A percentile compares a stretch with the other conserved stretches of the same genome.
These are phyloP conservation scores for Labrus mixtus DNA, from an alignment of 2,113 vertebrate genomes.

Conservation along the genomic window DNA sequence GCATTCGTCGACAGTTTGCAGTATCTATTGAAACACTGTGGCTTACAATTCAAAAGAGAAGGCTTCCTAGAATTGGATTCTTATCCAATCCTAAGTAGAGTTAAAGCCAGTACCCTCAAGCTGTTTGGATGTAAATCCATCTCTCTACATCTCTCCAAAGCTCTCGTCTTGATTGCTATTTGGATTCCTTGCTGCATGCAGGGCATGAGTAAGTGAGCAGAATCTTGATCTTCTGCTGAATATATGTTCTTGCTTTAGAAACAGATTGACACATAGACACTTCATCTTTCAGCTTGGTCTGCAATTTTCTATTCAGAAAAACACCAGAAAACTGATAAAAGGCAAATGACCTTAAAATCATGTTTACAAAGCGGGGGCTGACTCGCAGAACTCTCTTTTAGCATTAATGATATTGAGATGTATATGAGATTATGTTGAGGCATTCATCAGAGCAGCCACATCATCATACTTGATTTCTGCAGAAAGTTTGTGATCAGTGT, in stretches of 20 bases:
- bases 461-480: background rate
- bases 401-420: background rate
- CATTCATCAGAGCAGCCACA: slow-evolving; percentile 6
- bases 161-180: slow-evolving; percentile 77
- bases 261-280: slow-evolving; percentile 17
- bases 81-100: slow-evolving; percentile 75
- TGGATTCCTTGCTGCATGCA: slow-evolving; percentile 62
- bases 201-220: slow-evolving; percentile 66
- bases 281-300: slow-evolving; percentile 31
- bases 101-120: slow-evolving; percentile 75
- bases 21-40: slow-evolving; percentile 60
- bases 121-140: slow-evolving; percentile 80
- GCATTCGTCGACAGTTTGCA: slow-evolving; percentile 57
- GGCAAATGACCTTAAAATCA: background rate
- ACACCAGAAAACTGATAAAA: slow-evolving; percentile 12
- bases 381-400: background rate
- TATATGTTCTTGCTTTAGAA: slow-evolving; percentile 55
- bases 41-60: slow-evolving; percentile 68
- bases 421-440: background rate
- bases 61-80: slow-evolving; percentile 71
- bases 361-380: slow-evolving; percentile 2
- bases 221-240: slow-evolving; percentile 65
- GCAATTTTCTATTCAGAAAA: slow-evolving; percentile 6
- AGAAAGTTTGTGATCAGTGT: slow-evolving; percentile 24
- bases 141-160: slow-evolving; percentile 75